These are phyloP conservation scores for Iselma pallidipennis DNA, from an alignment of 2,888 invertebrate species.

Conservation along the genomic window DNA sequence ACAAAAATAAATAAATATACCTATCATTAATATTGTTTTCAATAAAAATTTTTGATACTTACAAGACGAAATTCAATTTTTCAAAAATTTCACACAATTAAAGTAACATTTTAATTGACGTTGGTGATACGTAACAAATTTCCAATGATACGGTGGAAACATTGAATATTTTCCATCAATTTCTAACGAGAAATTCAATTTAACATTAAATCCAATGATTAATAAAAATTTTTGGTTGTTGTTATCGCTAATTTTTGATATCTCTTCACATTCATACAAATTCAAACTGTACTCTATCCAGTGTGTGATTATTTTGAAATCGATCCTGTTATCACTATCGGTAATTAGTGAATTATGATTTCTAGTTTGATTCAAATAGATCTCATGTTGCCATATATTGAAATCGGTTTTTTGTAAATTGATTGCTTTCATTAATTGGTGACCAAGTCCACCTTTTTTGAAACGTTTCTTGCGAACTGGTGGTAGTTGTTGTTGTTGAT, in stretches of 20 bases:
- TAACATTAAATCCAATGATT: constrained; percentile 31
- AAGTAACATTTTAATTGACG: background rate
- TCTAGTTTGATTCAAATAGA: constrained; percentile 55
- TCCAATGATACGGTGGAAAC: constrained; percentile 36
- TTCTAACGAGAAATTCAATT: constrained; percentile 27
- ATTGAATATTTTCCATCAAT: constrained; percentile 34
- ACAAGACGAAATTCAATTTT: background rate
- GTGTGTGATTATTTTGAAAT: constrained; percentile 33
- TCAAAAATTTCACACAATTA: background rate
- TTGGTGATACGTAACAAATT: constrained; percentile 22
- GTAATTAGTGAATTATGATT: constrained; percentile 40
- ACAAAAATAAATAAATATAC: background rate
- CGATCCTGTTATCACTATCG: constrained; percentile 23
- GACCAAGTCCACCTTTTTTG: constrained; percentile 59
- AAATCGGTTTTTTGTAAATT: constrained; percentile 57
- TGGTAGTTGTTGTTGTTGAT: constrained; percentile 31
- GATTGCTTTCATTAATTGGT: constrained; percentile 54
- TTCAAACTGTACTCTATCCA: constrained; percentile 42
- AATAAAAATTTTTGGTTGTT: constrained; percentile 31
- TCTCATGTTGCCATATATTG: constrained; percentile 62
- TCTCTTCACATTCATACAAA: constrained; percentile 3
- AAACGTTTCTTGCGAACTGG: constrained; percentile 46
- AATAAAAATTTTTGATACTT: no score
- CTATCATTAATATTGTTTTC: no score
- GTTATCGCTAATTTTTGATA: background rate